These are phyloP conservation scores for Apis laboriosa DNA, from an alignment of 1,140 invertebrate species.

Conservation along the genomic window DNA sequence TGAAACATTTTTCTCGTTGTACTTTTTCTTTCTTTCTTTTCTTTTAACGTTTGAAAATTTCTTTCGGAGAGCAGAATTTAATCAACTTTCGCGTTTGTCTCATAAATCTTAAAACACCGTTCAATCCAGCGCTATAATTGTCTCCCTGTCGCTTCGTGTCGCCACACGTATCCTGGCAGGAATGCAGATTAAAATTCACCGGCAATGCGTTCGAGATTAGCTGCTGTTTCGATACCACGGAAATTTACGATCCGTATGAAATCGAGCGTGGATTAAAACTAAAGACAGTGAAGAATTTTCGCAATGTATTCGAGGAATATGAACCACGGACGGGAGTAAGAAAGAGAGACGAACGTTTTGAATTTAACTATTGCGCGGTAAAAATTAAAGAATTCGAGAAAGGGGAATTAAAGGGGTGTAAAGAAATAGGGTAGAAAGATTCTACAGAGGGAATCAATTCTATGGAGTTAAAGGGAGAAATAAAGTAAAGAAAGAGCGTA, in stretches of 20 bases:
- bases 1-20: too few species aligned
- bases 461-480: background rate
- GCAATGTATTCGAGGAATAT: background rate
- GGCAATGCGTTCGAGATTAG: background rate
- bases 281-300: too few species aligned
- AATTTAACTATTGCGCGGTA: background rate
- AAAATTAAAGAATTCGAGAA: background rate
- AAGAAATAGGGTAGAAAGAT: background rate
- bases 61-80: conserved; percentile 53
- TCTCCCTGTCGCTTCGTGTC: conserved; percentile 32
- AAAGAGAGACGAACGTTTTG: background rate
- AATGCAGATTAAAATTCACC: conserved; percentile 7
- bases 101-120: conserved; percentile 62
- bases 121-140: background rate
- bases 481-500: background rate
- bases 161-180: conserved; percentile 6
- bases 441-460: background rate
- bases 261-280: background rate
- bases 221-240: background rate
- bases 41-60: background rate
- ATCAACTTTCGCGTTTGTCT: conserved; percentile 69
- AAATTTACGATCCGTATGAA: too few species aligned
- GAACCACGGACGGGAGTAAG: background rate
- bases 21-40: too few species aligned
- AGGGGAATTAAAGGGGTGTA: background rate